Conservation (phyloP, 2,888 invertebrate genomes). For the Nomada lathburiana region DNA sequence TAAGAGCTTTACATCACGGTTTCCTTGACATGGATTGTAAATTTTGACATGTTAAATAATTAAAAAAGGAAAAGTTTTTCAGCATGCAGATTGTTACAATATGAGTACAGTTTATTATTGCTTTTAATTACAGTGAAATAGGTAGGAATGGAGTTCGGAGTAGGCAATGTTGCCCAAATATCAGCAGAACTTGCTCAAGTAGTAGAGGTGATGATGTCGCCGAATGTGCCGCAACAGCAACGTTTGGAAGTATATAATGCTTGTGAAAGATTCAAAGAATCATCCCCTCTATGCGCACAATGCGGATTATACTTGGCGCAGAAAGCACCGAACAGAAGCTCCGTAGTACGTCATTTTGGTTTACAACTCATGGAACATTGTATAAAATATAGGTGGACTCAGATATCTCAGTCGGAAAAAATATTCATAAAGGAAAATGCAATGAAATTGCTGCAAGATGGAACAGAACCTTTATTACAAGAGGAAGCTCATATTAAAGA, state of each 20-base stretch:
- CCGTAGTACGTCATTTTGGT: slow-evolving; percentile 95
- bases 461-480: slow-evolving; percentile 90
- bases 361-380: slow-evolving; percentile 96
- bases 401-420: slow-evolving; percentile 94
- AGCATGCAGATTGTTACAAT: background rate
- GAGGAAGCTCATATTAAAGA: slow-evolving; percentile 92
- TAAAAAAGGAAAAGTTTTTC: too few relatives aligned
- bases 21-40: background rate
- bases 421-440: slow-evolving; percentile 95
- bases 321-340: slow-evolving; percentile 88
- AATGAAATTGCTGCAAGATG: slow-evolving; percentile 92
- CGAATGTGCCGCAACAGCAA: slow-evolving; percentile 90
- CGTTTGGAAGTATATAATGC: slow-evolving; percentile 93
- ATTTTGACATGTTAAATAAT: too few relatives aligned
- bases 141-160: slow-evolving; percentile 84
- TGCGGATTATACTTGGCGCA: slow-evolving; percentile 93
- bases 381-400: slow-evolving; percentile 96
- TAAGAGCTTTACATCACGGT: background rate
- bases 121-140: slow-evolving; percentile 60
- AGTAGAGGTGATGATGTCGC: slow-evolving; percentile 93
- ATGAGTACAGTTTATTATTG: background rate
- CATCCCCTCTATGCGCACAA: slow-evolving; percentile 94
- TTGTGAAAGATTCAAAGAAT: slow-evolving; percentile 93
- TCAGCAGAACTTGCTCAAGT: slow-evolving; percentile 92
- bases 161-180: slow-evolving; percentile 88